These are phyloP conservation scores for Hermaeophaga mercurialis DNA, from an alignment of 2,888 invertebrate genomes.

Conservation along the genomic window DNA sequence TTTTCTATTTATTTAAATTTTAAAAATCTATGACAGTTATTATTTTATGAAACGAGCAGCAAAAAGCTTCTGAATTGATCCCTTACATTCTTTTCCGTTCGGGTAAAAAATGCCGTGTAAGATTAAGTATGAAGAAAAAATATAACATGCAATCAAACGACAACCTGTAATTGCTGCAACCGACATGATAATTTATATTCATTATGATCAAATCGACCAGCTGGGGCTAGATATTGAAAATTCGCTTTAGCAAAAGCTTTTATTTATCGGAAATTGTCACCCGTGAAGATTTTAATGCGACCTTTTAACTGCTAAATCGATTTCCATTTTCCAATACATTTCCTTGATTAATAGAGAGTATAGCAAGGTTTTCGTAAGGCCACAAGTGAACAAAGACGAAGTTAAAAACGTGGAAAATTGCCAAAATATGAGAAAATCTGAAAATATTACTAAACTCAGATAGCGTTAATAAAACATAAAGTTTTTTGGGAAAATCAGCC, in stretches of 20 bases:
- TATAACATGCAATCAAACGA: too few species aligned
- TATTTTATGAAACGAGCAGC: too few species aligned
- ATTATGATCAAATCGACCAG: slow-evolving; percentile 50
- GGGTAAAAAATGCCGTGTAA: too few species aligned
- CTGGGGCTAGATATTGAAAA: slow-evolving; percentile 41
- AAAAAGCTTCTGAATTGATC: too few species aligned
- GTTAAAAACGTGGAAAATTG: slow-evolving; percentile 16
- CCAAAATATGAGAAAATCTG: slow-evolving; percentile 5
- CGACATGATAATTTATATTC: slow-evolving; percentile 48
- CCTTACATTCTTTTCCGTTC: too few species aligned
- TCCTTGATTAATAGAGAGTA: slow-evolving; percentile 28
- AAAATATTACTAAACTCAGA: background rate
- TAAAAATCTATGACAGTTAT: too few species aligned
- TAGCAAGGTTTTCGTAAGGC: slow-evolving; percentile 16
- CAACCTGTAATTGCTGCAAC: too few species aligned
- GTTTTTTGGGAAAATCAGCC: too few species aligned
- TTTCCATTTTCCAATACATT: slow-evolving; percentile 34
- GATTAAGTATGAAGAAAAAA: too few species aligned
- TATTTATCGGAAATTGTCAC: slow-evolving; percentile 37
- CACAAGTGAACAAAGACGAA: slow-evolving; percentile 33
- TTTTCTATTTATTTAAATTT: too few species aligned
- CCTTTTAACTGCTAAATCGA: slow-evolving; percentile 34
- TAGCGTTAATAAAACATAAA: too few species aligned
- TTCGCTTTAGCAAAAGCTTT: slow-evolving; percentile 33
- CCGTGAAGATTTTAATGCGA: slow-evolving; percentile 35